Base-by-base conservation (phyloP, 2,797 vertebrate genomes). In the Eupleurogrammus muticus region DNA sequence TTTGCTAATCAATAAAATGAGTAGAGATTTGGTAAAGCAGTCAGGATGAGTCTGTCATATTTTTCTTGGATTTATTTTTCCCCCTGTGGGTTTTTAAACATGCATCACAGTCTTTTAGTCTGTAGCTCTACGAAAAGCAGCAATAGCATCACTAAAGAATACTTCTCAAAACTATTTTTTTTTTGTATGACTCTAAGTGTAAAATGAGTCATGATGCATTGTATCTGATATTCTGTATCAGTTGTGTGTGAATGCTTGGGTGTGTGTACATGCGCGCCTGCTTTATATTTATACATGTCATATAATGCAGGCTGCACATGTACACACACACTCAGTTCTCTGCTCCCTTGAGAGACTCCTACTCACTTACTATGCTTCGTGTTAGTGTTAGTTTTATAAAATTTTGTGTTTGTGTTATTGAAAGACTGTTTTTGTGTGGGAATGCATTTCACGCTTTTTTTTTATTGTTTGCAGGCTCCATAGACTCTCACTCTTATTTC, bases 1-100 rank as follows among this genome's bases (percentile, higher is more conserved):
- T 19, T 71, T 46, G 60, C 23, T 54, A 52, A 77, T 77, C 63
- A 74, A 80, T 70, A 38, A 75, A 73, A 76, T 40, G 28, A 28
- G 28, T 28, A 6, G 28, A 28, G 1, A 38, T 38, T 11, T 16
- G 14, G 38, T 42, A 47, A 57, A 42, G 69, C 24, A 20, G 54
- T 46, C 4, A 5, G 54, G 42, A 57, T 35, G 52, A 19, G 32
- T 16, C 44, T 20, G 56, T 71, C 55, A 55, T 44, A 49, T 64
- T 24, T 50, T 50, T 76, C 47, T 65, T 32, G 38, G 17, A 63
- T 24, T 13, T 20, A 9, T 14, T 57, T 13, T 9, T 28, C 6
- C 28, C 52, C 16, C 10, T 0, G 2, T 28, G 35, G 52, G 38
- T 50, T 68, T 75, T 50, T 9, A 46, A 55, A 2, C 36, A 61